phyloP scores from a whole-genome alignment of 2,888 invertebrate species.

The Elmis aenea region DNA sequence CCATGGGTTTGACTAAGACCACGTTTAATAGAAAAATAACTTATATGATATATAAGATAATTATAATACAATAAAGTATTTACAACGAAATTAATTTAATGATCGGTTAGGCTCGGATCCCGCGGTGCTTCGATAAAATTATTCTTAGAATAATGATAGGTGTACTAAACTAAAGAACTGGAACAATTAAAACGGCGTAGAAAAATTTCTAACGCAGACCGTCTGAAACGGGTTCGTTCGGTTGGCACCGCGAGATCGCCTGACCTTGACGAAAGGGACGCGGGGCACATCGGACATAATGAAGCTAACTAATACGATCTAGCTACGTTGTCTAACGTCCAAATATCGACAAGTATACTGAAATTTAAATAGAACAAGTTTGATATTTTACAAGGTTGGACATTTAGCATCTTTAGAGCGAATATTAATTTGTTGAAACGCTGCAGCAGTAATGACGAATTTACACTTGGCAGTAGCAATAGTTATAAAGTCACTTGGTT shows the following conservation, averaged over 20 bases:
- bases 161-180: constrained; percentile 17
- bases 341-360: constrained; percentile 40
- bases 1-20: constrained; percentile 45
- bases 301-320: constrained; percentile 41
- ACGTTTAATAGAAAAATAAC: constrained; percentile 49
- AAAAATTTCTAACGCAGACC: constrained; percentile 19
- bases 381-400: constrained; percentile 26
- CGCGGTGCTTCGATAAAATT: constrained; percentile 22
- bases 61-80: constrained; percentile 47
- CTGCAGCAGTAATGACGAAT: constrained; percentile 19
- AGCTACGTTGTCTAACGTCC: constrained; percentile 36
- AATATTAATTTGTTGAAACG: constrained; percentile 23
- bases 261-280: constrained; percentile 31
- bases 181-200: constrained; percentile 22
- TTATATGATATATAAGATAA: constrained; percentile 46
- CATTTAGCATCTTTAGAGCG: constrained; percentile 22
- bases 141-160: constrained; percentile 23
- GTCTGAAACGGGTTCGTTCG: constrained; percentile 25
- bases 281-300: constrained; percentile 36
- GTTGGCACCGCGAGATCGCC: constrained; percentile 27
- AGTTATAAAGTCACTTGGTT: constrained; percentile 27
- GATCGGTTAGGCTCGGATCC: constrained; percentile 26
- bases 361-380: constrained; percentile 31
- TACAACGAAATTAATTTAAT: constrained; percentile 42
- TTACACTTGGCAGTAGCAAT: constrained; percentile 32